Conservation (phyloP, 2,888 invertebrate genomes). For the Andrena camellia region DNA sequence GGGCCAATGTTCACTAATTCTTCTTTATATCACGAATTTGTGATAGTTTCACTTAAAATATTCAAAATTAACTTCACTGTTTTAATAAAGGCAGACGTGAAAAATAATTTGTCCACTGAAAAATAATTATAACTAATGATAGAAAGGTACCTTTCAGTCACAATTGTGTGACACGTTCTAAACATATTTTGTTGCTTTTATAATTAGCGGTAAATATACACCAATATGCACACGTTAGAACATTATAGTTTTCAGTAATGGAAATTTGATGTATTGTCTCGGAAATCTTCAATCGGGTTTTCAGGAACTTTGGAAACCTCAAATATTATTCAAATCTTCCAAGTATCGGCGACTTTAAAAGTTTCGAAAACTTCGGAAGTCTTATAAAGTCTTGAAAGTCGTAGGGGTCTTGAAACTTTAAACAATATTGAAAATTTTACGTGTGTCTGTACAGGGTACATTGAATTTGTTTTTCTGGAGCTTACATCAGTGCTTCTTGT, state of each 20-base stretch:
- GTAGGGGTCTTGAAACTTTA: constrained; percentile 34
- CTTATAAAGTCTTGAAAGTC: constrained; percentile 47
- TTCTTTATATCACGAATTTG: too few relatives aligned
- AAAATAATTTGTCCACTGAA: too few relatives aligned
- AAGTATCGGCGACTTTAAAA: constrained; percentile 41
- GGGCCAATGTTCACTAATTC: too few relatives aligned
- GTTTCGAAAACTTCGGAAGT: constrained; percentile 43
- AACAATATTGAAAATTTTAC: constrained; percentile 47
- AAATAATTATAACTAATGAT: too few relatives aligned
- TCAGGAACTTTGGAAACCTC: constrained; percentile 34
- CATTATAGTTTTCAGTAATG: neutral
- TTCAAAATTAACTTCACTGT: too few relatives aligned
- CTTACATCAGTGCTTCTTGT: neutral
- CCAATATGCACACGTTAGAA: neutral
- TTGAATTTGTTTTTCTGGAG: constrained; percentile 24
- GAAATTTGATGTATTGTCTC: constrained; percentile 13
- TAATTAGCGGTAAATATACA: too few relatives aligned
- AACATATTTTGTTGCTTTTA: too few relatives aligned
- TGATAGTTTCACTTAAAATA: too few relatives aligned
- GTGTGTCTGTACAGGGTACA: neutral
- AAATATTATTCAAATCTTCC: constrained; percentile 57
- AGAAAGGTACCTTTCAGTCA: too few relatives aligned
- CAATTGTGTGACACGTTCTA: too few relatives aligned
- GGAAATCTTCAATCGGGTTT: constrained; percentile 23
- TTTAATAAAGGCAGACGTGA: too few relatives aligned